Evolutionary conservation across 2,797 vertebrate genomes (phyloP).

Genomic region (Crax fasciolata): DNA sequence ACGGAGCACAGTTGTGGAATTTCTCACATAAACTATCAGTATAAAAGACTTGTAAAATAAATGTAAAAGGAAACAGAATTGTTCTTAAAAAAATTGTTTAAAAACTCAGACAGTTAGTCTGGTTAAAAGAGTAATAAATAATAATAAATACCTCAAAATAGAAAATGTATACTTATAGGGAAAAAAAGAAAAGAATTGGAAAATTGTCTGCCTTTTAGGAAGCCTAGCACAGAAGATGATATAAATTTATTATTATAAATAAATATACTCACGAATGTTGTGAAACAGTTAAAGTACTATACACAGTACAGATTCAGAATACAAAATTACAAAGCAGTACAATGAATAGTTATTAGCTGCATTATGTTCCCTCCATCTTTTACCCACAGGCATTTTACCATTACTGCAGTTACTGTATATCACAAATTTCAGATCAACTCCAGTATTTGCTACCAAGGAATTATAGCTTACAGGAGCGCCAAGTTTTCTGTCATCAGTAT

Average conservation of each 20-base stretch:
- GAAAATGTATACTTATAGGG: not conserved
- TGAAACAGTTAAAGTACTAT: constrained; percentile 19
- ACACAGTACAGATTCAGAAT: not conserved
- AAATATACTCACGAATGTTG: not conserved
- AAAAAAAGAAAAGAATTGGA: not conserved
- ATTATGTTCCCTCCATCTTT: constrained; percentile 42
- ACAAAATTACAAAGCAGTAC: constrained; percentile 14
- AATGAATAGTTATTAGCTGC: constrained; percentile 47
- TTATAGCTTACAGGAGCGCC: not conserved
- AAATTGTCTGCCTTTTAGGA: not conserved
- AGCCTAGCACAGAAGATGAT: not conserved
- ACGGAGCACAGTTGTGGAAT: not conserved
- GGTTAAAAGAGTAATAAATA: not conserved
- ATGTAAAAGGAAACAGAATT: not conserved
- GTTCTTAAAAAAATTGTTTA: not conserved
- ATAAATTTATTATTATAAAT: constrained; percentile 6
- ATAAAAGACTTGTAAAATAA: not conserved
- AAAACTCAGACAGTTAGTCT: not conserved
- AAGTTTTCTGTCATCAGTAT: constrained; percentile 24
- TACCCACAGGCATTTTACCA: constrained; percentile 24
- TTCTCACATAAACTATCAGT: not conserved
- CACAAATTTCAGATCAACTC: constrained; percentile 9
- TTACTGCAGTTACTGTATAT: constrained; percentile 42
- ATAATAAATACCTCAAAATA: not conserved
- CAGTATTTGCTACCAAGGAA: constrained; percentile 20